Evolutionary conservation across 2,888 invertebrate species (phyloP).

Genomic region (Lumbricus terrestris): DNA sequence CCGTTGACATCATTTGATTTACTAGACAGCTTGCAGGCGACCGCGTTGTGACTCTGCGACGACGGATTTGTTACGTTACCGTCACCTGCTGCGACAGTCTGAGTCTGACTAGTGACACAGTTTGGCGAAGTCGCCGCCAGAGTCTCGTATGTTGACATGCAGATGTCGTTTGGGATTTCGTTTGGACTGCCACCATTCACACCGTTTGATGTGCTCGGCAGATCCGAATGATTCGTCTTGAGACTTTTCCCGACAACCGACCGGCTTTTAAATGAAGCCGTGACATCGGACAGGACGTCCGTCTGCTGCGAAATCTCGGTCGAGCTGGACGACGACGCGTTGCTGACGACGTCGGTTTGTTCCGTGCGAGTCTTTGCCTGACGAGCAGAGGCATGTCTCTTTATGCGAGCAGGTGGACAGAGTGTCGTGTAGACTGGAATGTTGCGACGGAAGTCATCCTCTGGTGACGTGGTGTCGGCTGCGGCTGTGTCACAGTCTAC

Average conservation of each 20-base stretch:
- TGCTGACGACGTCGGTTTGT: neutral
- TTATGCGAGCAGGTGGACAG: slow-evolving; percentile 23
- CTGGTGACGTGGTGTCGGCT: neutral
- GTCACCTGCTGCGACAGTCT: neutral
- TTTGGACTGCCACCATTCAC: neutral
- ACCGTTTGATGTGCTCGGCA: neutral
- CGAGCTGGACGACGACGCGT: neutral
- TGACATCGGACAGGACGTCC: neutral
- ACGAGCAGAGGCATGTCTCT: neutral
- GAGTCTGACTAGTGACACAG: neutral
- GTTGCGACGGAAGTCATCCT: slow-evolving; percentile 9
- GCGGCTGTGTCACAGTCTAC: slow-evolving; percentile 19
- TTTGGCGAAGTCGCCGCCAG: neutral
- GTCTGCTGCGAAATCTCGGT: neutral
- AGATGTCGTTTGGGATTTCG: neutral
- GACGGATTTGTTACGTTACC: neutral
- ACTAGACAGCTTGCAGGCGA: neutral
- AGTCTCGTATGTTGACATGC: neutral
- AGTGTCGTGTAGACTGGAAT: slow-evolving; percentile 25
- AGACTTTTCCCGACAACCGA: neutral
- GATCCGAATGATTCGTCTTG: neutral
- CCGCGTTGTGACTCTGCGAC: neutral
- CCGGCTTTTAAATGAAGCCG: neutral
- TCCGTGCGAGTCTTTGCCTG: neutral
- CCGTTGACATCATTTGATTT: neutral